Percentiles rank a stretch among this genome's conserved stretches.
Conservation (phyloP, 2,888 invertebrate genomes). For the Eurois occulta region DNA sequence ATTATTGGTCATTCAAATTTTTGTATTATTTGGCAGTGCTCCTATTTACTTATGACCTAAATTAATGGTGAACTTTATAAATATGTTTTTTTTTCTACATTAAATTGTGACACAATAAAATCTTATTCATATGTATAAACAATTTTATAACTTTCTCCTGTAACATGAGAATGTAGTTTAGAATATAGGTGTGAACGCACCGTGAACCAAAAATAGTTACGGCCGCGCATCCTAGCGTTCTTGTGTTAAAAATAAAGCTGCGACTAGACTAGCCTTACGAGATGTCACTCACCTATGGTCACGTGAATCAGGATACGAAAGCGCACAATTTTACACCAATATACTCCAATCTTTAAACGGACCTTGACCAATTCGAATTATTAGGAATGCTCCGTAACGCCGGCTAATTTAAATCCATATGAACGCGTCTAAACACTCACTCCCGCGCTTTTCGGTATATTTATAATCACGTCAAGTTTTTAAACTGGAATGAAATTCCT, state of each 20-base stretch:
- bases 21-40: conserved; percentile 47
- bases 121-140: conserved; percentile 10
- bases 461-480: conserved; percentile 66
- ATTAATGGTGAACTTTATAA: neutral
- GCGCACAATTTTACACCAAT: conserved; percentile 78
- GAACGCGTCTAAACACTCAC: conserved; percentile 77
- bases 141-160: conserved; percentile 72
- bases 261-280: conserved; percentile 75
- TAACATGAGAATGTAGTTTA: conserved; percentile 85
- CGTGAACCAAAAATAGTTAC: conserved; percentile 86
- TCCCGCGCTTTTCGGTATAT: conserved; percentile 74
- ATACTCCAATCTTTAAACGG: conserved; percentile 76
- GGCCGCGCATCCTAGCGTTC: conserved; percentile 82
- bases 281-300: conserved; percentile 87
- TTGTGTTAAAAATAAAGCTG: conserved; percentile 84
- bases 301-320: conserved; percentile 76
- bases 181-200: conserved; percentile 82
- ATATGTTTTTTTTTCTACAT: neutral
- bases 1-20: conserved; percentile 15
- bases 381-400: conserved; percentile 76
- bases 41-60: conserved; percentile 22
- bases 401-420: conserved; percentile 80
- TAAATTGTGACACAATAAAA: conserved; percentile 2
- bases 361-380: conserved; percentile 84
- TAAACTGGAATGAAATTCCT: conserved; percentile 60